phyloP scores from a whole-genome alignment of 2,797 vertebrate species.

The Pyrocephalus nanus region DNA sequence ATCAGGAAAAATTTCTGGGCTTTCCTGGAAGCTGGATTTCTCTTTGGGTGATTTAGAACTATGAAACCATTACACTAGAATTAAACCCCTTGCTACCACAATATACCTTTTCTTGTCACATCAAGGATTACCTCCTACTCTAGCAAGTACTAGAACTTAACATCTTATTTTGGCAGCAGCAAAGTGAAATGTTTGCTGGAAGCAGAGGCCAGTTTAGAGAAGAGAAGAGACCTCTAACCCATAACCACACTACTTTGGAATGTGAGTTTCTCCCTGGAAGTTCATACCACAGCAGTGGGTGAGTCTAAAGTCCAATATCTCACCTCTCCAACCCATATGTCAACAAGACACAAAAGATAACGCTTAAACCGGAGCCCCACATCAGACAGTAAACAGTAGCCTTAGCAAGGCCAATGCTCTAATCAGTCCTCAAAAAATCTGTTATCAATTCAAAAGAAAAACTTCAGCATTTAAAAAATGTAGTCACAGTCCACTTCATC shows the following conservation, averaged over 20 bases:
- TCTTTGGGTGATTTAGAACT: neutral
- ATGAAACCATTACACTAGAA: rapidly evolving
- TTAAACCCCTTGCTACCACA: neutral
- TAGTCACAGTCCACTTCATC: neutral
- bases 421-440: neutral
- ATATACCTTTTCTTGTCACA: neutral
- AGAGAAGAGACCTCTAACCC: neutral
- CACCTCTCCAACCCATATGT: neutral
- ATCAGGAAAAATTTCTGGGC: neutral
- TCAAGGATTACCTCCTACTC: neutral
- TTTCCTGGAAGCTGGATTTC: neutral
- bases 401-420: neutral
- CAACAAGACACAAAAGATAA: conserved; percentile 36
- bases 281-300: neutral
- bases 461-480: neutral
- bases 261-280: neutral
- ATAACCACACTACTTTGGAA: rapidly evolving
- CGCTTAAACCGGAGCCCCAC: neutral
- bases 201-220: neutral
- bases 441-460: neutral
- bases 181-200: neutral
- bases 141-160: neutral
- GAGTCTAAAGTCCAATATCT: neutral
- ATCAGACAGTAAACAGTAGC: conserved; percentile 13
- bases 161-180: neutral